Base-by-base conservation (phyloP, 2,797 vertebrate genomes). In the Poeciliopsis gracilis region DNA sequence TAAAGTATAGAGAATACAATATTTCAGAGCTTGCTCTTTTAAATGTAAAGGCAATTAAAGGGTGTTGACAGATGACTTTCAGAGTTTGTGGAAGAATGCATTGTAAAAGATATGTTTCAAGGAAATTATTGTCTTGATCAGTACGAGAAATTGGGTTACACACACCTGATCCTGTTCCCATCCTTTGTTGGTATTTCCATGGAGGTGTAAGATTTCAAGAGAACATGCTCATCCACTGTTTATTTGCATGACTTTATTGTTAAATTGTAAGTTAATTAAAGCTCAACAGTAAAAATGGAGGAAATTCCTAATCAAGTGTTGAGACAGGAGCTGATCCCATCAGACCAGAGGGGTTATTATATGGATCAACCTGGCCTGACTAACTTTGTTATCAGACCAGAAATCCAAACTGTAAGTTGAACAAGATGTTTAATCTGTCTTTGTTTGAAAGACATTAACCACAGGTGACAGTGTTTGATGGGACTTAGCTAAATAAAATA, bases 131-230 rank as follows among this genome's bases (percentile, higher is more conserved):
- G 53, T 45, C 66, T 72, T 45, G 25, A 72, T 78, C 45, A 71
- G 57, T 47, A 55, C 20, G 38, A 81, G 57, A 80, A 66, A 79
- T 78, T 55, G 57, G 36, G 75, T 83, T 84, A 10, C 78, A 75
- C 16, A 28, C 55, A 13, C 12, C 30, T 49, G 82, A 77, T 87
- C 71, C 66, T 23, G 69, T 85, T 86, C 72, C 71, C 61, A 36
- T 83, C 46, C 71, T 85, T 82, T 81, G 59, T 74, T 73, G 53
- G 75, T 83, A 80, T 78, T 76, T 76, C 85, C 73, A 63, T n/a
- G 13, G 47, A 13, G 38, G 77, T 51, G 11, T 75, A 30, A 18
- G 59, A 47, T 90, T 87, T 81, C 77, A 76, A 9, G 16, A 74
- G 49, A 73, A 66, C 41, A 28, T 43, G 43, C 53, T 57, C 2